A percentile compares a stretch with the other conserved stretches of the same genome.
These are phyloP conservation scores for Nephrotoma flavescens DNA, from an alignment of 2,888 invertebrate genomes.

Conservation along the genomic window DNA sequence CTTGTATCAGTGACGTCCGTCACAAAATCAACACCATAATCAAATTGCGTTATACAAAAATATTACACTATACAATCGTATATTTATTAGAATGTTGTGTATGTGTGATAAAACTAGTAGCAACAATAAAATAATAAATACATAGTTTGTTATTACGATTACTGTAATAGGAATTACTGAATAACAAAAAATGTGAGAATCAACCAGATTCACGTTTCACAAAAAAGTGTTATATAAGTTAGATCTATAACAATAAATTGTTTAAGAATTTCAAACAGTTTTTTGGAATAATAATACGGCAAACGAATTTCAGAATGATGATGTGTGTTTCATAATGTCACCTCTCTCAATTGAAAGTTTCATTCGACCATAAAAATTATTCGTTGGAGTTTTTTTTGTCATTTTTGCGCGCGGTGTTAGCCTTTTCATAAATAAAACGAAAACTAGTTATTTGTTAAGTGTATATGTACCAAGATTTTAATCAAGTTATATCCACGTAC, in stretches of 20 bases:
- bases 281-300: background rate
- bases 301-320: background rate
- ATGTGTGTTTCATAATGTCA: background rate
- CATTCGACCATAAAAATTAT: background rate
- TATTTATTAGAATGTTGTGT: background rate
- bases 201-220: background rate
- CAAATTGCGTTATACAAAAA: background rate
- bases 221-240: background rate
- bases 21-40: background rate
- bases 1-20: background rate
- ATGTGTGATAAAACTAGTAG: background rate
- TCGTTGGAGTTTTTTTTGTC: background rate
- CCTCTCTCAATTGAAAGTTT: background rate
- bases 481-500: background rate
- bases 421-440: background rate
- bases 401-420: background rate
- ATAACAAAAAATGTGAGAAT: background rate
- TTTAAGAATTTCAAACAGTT: background rate
- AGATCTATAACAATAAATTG: background rate
- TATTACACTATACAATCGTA: background rate
- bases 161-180: background rate
- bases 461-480: background rate
- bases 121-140: background rate
- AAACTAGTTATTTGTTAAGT: background rate
- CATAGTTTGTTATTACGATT: background rate